phyloP scores from a whole-genome alignment of 1,140 invertebrate genomes.

The Cyclina sinensis region DNA sequence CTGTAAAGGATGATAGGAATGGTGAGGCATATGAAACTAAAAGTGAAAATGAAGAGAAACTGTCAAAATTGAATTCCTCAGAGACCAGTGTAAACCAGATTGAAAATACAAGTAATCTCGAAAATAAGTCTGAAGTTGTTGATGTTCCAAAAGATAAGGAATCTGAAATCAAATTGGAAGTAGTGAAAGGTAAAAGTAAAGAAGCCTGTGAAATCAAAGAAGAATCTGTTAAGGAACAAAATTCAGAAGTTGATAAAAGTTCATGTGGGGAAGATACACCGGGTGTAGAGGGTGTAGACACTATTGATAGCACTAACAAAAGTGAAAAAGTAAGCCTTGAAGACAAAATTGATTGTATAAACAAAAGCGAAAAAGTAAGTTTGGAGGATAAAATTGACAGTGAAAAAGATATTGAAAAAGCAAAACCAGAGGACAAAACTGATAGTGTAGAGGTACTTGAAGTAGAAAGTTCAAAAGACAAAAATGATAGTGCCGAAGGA shows the following conservation, averaged over 20 bases:
- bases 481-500: no score
- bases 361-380: neutral
- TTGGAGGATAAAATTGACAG: neutral
- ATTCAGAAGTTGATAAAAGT: no score
- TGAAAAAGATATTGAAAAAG: constrained; percentile 7
- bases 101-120: no score
- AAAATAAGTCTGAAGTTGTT: no score
- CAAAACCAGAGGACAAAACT: neutral
- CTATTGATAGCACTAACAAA: constrained; percentile 22
- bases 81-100: no score
- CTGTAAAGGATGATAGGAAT: no score
- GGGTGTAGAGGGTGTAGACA: neutral
- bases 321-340: neutral
- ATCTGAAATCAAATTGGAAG: neutral
- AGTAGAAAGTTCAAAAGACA: neutral
- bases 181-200: neutral
- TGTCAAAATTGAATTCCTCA: no score
- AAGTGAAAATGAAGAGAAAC: neutral
- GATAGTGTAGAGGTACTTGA: neutral
- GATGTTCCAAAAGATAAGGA: no score
- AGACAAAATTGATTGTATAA: constrained; percentile 5
- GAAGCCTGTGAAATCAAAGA: neutral
- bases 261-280: neutral
- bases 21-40: neutral
- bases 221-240: neutral